A percentile compares a stretch with the other conserved stretches of the same genome.
Conservation (phyloP, 2,888 invertebrate genomes). For the Drosophila greeni region DNA sequence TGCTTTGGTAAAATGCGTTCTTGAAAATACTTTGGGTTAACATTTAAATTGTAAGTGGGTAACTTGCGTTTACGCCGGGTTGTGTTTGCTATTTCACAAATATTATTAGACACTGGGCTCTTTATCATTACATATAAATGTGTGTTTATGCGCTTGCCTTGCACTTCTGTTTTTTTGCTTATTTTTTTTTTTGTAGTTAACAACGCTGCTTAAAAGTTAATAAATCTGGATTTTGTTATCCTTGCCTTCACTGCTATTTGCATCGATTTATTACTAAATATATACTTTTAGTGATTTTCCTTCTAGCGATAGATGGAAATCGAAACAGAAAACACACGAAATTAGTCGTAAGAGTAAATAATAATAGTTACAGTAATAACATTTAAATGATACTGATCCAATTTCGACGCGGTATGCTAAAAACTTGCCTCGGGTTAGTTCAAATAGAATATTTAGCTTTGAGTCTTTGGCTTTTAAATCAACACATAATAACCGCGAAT, state of each 20-base stretch:
- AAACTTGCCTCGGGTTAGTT: constrained; percentile 36
- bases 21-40: constrained; percentile 72
- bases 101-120: constrained; percentile 49
- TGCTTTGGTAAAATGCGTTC: constrained; percentile 64
- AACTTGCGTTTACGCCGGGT: constrained; percentile 49
- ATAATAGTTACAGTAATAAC: constrained; percentile 37
- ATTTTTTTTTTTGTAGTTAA: constrained; percentile 56
- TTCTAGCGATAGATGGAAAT: constrained; percentile 10
- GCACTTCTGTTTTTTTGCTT: constrained; percentile 2
- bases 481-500: constrained; percentile 52
- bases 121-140: constrained; percentile 56
- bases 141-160: constrained; percentile 26
- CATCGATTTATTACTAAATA: constrained; percentile 18
- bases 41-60: constrained; percentile 59
- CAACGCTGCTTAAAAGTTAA: constrained; percentile 64
- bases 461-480: constrained; percentile 72
- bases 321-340: constrained; percentile 36
- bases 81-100: constrained; percentile 57
- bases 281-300: constrained; percentile 16
- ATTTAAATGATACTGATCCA: constrained; percentile 43
- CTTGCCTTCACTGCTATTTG: constrained; percentile 21
- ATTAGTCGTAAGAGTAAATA: constrained; percentile 28
- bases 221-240: constrained; percentile 51
- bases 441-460: constrained; percentile 43
- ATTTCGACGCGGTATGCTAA: constrained; percentile 48